Evolutionary conservation across 2,797 vertebrate species (phyloP), one percentile per base, ranked within the genome.

Genomic region (Apogon talboti): DNA sequence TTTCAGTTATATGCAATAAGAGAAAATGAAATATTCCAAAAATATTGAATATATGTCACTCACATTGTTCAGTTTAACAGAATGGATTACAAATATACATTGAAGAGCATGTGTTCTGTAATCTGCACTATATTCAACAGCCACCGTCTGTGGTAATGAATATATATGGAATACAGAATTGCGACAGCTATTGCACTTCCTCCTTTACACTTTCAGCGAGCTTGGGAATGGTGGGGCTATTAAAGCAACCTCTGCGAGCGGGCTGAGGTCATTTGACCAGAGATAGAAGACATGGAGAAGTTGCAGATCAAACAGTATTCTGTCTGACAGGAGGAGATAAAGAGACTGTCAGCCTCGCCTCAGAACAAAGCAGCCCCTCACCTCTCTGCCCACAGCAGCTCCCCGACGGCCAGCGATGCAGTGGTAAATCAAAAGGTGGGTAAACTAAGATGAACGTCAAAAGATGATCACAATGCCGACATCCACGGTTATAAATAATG

Each of bases 241-340:
- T 74, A 60, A 63, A 75, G 49, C 70, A 66, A 67, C 53, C 40
- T 87, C 55, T 55, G 38, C 53, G 50, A 43, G 67, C 63, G 66
- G 54, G 80, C 66, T 71, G 80, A 87, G 87, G 90, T 92, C 84
- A 85, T 82, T 74, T 87, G 86, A 91, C 87, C 87, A 86, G 76
- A 75, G 72, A 78, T 79, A 52, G 78, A 78, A 84, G 83, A 81
- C 76, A 59, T 11, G 47, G 80, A 82, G 82, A 84, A 89, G 84
- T 80, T 79, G 59, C 78, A 91, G 90, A 92, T 92, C 85, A 92
- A 91, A 92, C 82, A 85, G 74, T 56, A 79, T 88, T 91, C 80
- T 89, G 82, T 87, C 86, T 88, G 90, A 93, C 90, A 90, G 90
- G 78, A 89, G 72, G 76, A 92, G 89, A 92, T 92, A 91, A 92